Percentiles rank a stretch among this genome's conserved stretches.
Evolutionary conservation across 2,797 vertebrate genomes (phyloP).

Genomic region (Sebastes glaucus): DNA sequence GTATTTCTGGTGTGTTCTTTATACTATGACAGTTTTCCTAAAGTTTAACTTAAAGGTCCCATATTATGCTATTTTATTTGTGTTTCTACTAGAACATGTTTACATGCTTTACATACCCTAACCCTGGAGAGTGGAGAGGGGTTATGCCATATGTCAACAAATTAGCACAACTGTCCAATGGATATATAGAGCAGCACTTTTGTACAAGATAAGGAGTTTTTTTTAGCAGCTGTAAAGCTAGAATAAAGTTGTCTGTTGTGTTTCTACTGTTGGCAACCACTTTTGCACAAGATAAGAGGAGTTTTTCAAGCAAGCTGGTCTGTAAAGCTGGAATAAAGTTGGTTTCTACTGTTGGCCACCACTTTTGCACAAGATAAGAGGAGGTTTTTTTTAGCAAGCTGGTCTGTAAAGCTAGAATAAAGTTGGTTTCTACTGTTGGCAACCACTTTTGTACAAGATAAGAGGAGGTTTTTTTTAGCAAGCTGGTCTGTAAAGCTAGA

Average conservation of each 20-base stretch:
- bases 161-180: conserved; percentile 15
- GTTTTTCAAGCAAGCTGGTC: neutral
- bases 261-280: neutral
- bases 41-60: too few species aligned
- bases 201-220: neutral
- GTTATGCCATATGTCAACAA: conserved; percentile 74
- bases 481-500: neutral
- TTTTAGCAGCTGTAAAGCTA: too few species aligned
- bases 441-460: neutral
- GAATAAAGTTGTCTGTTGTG: too few species aligned
- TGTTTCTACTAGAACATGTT: too few species aligned
- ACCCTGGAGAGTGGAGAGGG: conserved; percentile 45
- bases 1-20: too few species aligned
- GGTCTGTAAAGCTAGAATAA: too few species aligned
- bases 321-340: neutral
- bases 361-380: too few species aligned
- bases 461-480: too few species aligned
- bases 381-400: fast-evolving
- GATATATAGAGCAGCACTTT: neutral
- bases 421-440: neutral
- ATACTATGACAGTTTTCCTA: too few species aligned
- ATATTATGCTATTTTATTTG: too few species aligned
- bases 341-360: too few species aligned
- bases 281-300: neutral
- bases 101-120: too few species aligned